Evolutionary conservation across 2,888 invertebrate species (phyloP).

Genomic region (Linnaemya vulpina): DNA sequence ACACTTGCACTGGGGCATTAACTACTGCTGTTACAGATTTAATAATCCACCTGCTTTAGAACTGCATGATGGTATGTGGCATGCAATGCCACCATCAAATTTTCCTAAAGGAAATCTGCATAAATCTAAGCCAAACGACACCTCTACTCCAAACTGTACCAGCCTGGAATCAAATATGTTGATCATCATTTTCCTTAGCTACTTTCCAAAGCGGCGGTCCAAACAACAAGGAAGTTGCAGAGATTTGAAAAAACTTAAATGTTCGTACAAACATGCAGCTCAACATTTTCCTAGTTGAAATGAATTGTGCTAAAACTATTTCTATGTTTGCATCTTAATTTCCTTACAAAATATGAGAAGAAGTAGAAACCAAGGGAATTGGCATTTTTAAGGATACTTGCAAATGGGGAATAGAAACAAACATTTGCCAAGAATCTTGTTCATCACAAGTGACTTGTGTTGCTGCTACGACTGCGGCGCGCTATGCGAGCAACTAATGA

Average conservation of each 20-base stretch:
- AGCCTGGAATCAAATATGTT: slow-evolving; percentile 41
- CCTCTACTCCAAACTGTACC: slow-evolving; percentile 7
- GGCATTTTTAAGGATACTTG: slow-evolving; percentile 64
- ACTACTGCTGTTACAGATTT: slow-evolving; percentile 13
- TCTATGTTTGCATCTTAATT: slow-evolving; percentile 67
- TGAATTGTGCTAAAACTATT: slow-evolving; percentile 56
- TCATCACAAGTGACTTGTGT: neutral
- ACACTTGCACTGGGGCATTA: neutral
- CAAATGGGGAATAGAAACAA: slow-evolving; percentile 27
- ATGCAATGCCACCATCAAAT: slow-evolving; percentile 73
- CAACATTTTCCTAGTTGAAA: slow-evolving; percentile 34
- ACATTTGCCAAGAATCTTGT: slow-evolving; percentile 19
- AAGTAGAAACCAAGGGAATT: slow-evolving; percentile 59
- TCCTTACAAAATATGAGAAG: slow-evolving; percentile 5
- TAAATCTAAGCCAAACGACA: slow-evolving; percentile 45
- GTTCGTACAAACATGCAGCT: neutral
- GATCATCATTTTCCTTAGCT: slow-evolving; percentile 30
- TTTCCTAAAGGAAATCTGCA: slow-evolving; percentile 48
- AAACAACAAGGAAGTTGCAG: slow-evolving; percentile 64
- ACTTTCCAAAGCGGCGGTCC: slow-evolving; percentile 12
- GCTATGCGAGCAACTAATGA: slow-evolving; percentile 40
- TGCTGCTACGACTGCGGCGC: slow-evolving; percentile 26
- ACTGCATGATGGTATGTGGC: slow-evolving; percentile 62
- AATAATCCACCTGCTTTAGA: slow-evolving; percentile 67
- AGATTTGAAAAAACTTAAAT: neutral